Evolutionary conservation across 2,888 invertebrate species (phyloP), one percentile per base, ranked within the genome.

Genomic region (Subacronicta megacephala): DNA sequence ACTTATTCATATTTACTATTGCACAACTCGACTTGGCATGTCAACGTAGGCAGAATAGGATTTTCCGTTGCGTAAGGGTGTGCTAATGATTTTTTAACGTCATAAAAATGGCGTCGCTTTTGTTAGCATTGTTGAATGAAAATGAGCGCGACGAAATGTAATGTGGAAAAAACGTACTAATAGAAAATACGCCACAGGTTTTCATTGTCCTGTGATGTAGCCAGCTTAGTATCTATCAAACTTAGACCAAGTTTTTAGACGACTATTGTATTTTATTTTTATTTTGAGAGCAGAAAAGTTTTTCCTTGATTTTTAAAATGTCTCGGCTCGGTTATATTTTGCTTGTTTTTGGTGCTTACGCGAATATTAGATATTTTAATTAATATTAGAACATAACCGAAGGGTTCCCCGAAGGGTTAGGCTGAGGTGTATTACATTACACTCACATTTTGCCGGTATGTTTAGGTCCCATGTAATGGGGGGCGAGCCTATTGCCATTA

Each of bases 11-110:
- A 45, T 50, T 29, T 63, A 60, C 60, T 73, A 33, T 58, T 50
- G 56, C 51, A 70, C 52, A 63, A 69, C 56, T 63, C 37, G 44
- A 63, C 44, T 36, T 63, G 44, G 45, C 43, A 56, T 62, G 71
- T 69, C 63, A 68, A 58, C 52, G 60, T 26, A 55, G 60, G 54
- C 50, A 44, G 51, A 75, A 67, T 61, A 59, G 55, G 57, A 56
- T 50, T 62, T 69, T 63, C 74, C 70, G 42, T 63, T 54, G 69
- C 64, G 60, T 52, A 23, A 51, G 65, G 74, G 70, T 64, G 60
- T 58, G 61, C 75, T 68, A 74, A 77, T 75, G 72, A 77, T 77
- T 65, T 77, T 77, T 75, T 72, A 75, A 77, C 77, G 68, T 61
- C 58, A 71, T 62, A 62, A 74, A 73, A 74, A 77, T 75, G 77